Conservation (phyloP, 2,888 invertebrate genomes). For the Apamea sordens region DNA sequence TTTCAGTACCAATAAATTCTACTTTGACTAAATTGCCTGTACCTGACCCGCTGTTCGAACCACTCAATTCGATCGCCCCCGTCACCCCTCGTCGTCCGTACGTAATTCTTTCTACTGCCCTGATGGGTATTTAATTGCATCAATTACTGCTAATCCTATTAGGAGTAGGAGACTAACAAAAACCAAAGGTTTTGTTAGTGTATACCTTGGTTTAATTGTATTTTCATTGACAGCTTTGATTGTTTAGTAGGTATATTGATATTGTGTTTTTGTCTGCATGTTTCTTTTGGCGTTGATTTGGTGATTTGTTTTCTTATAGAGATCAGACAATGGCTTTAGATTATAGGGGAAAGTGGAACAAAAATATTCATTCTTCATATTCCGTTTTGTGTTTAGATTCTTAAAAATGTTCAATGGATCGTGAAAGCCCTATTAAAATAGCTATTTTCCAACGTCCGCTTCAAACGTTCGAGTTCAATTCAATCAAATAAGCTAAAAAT, state of each 20-base stretch:
- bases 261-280: neutral
- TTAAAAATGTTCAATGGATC: neutral
- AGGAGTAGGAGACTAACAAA: neutral
- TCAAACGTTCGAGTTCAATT: slow-evolving; percentile 3
- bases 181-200: slow-evolving; percentile 24
- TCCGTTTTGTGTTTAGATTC: neutral
- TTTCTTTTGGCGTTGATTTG: neutral
- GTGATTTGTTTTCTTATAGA: neutral
- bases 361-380: neutral
- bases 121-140: slow-evolving; percentile 69
- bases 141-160: slow-evolving; percentile 66
- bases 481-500: slow-evolving; percentile 10
- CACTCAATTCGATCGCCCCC: slow-evolving; percentile 15
- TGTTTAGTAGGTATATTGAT: slow-evolving; percentile 1
- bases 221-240: slow-evolving; percentile 48
- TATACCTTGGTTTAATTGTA: slow-evolving; percentile 48
- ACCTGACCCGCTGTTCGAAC: slow-evolving; percentile 18
- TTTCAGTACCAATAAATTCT: slow-evolving; percentile 18
- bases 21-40: neutral
- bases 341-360: neutral
- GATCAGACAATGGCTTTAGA: neutral
- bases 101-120: slow-evolving; percentile 56
- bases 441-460: neutral
- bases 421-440: neutral
- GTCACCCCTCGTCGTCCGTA: slow-evolving; percentile 36